Base-by-base conservation (phyloP, 2,888 invertebrate genomes). In the Cloeon dipterum region DNA sequence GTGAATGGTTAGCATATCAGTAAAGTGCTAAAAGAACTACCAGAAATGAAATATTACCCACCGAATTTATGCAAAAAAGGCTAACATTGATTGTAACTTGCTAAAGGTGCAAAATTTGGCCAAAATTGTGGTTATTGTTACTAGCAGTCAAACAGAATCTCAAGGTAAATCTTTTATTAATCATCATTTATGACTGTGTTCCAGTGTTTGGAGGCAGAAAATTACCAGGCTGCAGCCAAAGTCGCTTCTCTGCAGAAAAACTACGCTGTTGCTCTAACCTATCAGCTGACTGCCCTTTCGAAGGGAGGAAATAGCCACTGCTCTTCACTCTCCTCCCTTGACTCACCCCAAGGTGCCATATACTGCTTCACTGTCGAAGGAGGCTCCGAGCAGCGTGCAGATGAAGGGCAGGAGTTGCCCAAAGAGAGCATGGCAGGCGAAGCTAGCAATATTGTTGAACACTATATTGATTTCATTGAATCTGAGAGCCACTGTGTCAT, bases 201-300 rank as follows among this genome's bases (percentile, higher is more conserved):
- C 4, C 45, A 61, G 58, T 56, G 61, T 40, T 36, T 54, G 4
- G 54, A 56, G 40, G 44, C 57, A 29, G 53, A 53, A 35, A 60
- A 62, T 43, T 56, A 54, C 43, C 58, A 61, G 47, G 61, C 59
- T 7, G 57, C 58, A 20, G 54, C 61, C 2, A 58, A 61, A 44
- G 44, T 63, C 19, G 55, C 59, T 18, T 47, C 56, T 13, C 46
- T 63, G 34, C 57, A 59, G 18, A 52, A 54, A 29, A 54, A 59
- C 40, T 53, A 56, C 40, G 50, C 53, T 16, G 50, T 52, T 11
- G 57, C 61, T 8, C 47, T 62, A 14, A 48, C 47, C 5, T 55
- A 58, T 42, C 59, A 60, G 40, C 45, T 62, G 34, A 53, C 54
- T 43, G 56, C 57, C 17, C 43, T 57, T 14, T 49, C 50, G 37